phyloP scores from a whole-genome alignment of 2,888 invertebrate species.

The Crocallis elinguaria region DNA sequence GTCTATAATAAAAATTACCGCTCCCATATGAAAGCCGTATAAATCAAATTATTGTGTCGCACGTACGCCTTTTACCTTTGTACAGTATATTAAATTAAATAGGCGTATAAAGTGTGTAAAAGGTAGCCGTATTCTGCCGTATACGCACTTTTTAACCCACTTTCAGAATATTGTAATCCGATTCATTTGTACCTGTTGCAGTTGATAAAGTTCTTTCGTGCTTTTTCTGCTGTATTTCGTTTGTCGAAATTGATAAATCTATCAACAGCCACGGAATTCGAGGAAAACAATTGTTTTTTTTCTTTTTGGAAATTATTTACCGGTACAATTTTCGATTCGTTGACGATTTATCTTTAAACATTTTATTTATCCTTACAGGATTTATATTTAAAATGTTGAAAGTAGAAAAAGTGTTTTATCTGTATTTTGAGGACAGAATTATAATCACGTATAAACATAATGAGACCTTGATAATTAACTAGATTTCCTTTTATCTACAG shows the following conservation, averaged over 20 bases:
- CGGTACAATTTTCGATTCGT: too few relatives aligned
- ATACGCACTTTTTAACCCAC: constrained; percentile 25
- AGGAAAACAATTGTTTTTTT: too few relatives aligned
- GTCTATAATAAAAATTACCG: constrained; percentile 35
- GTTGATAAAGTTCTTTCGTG: background rate
- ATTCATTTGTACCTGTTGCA: constrained; percentile 14
- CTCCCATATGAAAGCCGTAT: constrained; percentile 37
- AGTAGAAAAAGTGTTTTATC: too few relatives aligned
- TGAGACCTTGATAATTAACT: too few relatives aligned
- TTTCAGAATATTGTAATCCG: constrained; percentile 17
- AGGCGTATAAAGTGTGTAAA: constrained; percentile 45
- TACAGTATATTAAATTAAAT: constrained; percentile 52
- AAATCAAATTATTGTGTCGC: constrained; percentile 56
- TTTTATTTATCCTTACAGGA: too few relatives aligned
- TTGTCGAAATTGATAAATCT: background rate
- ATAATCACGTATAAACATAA: too few relatives aligned
- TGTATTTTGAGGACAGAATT: too few relatives aligned
- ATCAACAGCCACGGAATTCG: too few relatives aligned
- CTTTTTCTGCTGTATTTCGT: background rate
- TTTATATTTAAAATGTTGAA: too few relatives aligned
- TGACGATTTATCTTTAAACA: too few relatives aligned
- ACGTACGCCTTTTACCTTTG: constrained; percentile 44
- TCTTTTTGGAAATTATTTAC: too few relatives aligned
- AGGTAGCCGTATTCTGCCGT: constrained; percentile 16
- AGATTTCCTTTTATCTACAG: too few relatives aligned